Percentiles rank a stretch among this genome's conserved stretches.
These are phyloP conservation scores for Lithodes maja DNA, from an alignment of 2,888 invertebrate species.

Conservation along the genomic window DNA sequence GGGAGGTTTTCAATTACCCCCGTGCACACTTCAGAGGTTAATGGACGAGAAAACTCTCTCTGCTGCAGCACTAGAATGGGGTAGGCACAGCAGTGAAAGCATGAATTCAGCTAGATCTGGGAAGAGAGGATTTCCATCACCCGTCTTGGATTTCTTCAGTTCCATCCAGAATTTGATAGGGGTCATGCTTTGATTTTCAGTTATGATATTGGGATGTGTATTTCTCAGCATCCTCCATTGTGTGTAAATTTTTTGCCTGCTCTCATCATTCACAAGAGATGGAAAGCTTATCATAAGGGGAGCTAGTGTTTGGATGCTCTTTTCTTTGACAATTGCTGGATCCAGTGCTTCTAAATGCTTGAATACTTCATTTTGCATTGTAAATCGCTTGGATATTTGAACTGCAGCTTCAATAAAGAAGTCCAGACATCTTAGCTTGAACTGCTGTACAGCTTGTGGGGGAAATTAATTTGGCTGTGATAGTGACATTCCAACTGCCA, in stretches of 20 bases:
- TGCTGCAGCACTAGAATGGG: constrained; percentile 42
- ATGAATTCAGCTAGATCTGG: constrained; percentile 29
- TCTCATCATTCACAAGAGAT: constrained; percentile 11
- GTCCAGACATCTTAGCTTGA: constrained; percentile 4
- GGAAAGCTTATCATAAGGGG: constrained; percentile 7
- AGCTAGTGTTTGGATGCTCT: neutral
- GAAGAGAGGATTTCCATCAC: constrained; percentile 34
- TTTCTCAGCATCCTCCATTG: constrained; percentile 21
- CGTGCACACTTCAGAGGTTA: too few relatives aligned
- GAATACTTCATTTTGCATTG: neutral
- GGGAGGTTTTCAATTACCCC: too few relatives aligned
- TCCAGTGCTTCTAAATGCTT: constrained; percentile 7
- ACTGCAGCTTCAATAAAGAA: constrained; percentile 20
- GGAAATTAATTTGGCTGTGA: neutral
- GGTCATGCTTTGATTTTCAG: neutral
- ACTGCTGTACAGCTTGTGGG: constrained; percentile 16
- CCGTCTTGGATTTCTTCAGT: constrained; percentile 3
- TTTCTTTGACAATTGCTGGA: neutral
- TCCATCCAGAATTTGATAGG: constrained; percentile 15
- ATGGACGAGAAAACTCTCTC: constrained; percentile 28
- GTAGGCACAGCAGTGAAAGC: neutral
- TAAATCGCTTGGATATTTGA: neutral
- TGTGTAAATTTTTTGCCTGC: neutral
- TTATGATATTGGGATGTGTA: neutral
- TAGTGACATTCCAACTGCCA: neutral